A percentile compares a stretch with the other conserved stretches of the same genome.
phyloP scores from a whole-genome alignment of 2,888 invertebrate genomes.

The Drosophila bunnanda region DNA sequence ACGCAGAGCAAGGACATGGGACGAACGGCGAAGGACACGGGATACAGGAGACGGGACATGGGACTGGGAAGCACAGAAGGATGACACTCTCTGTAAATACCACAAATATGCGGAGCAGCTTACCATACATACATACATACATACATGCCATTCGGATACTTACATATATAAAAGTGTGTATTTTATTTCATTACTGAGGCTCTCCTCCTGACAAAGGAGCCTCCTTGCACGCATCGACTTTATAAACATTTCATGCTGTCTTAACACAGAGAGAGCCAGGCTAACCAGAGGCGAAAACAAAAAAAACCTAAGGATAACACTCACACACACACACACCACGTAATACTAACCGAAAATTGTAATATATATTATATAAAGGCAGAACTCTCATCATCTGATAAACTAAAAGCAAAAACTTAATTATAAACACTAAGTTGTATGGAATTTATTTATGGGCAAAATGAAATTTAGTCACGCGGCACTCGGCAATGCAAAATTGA shows the following conservation, averaged over 20 bases:
- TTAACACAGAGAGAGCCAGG: slow-evolving; percentile 30
- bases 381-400: slow-evolving; percentile 41
- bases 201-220: slow-evolving; percentile 34
- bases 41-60: slow-evolving; percentile 1
- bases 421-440: slow-evolving; percentile 45
- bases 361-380: slow-evolving; percentile 48
- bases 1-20: slow-evolving; percentile 7
- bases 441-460: slow-evolving; percentile 47
- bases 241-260: slow-evolving; percentile 54
- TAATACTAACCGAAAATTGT: slow-evolving; percentile 44
- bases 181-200: slow-evolving; percentile 62
- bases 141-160: slow-evolving; percentile 28
- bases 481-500: slow-evolving; percentile 16
- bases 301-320: slow-evolving; percentile 10
- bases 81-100: slow-evolving; percentile 56
- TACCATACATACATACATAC: slow-evolving; percentile 10
- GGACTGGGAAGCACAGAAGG: slow-evolving; percentile 15
- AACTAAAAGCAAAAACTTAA: slow-evolving; percentile 35
- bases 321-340: background rate
- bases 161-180: slow-evolving; percentile 33
- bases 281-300: slow-evolving; percentile 20
- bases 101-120: slow-evolving; percentile 48
- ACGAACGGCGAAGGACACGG: background rate
- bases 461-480: slow-evolving; percentile 37
- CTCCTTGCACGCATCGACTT: slow-evolving; percentile 49